Base-by-base conservation (phyloP, 2,888 invertebrate genomes). In the Pammene aurita region DNA sequence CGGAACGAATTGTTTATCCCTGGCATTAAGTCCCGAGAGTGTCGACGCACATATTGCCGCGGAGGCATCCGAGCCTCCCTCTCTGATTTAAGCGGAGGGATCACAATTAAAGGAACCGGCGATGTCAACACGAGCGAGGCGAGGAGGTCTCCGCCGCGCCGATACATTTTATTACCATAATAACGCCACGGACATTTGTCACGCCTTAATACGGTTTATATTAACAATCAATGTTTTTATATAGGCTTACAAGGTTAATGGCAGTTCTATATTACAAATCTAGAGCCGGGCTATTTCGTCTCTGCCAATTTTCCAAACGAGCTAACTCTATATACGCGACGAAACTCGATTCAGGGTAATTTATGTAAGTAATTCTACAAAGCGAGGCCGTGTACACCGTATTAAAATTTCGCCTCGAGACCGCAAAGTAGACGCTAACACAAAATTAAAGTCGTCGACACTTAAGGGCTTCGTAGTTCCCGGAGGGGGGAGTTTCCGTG, bases 361-460 rank as follows among this genome's bases (percentile, higher is more conserved):
- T 89, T 90, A 90, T 89, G 88, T 88, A 87, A 88, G 86, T 86
- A 88, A 90, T 89, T 88, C 84, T 79, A 86, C 88, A 86, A 86
- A 86, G 84, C 82, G 85, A 83, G 83, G 82, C 84, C 85, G 82
- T 86, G 85, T 83, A 84, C 85, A 83, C 83, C 85, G 86, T 88
- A 89, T 90, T 90, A 90, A 91, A 91, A 89, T 91, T 69, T 89
- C 90, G 86, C 87, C 82, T 80, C 82, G 82, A 82, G 81, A 88
- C 92, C 92, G 84, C 91, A 88, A 90, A 91, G 91, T 91, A 89
- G 87, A 91, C 87, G 89, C 89, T 89, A 91, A 92, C 91, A 90
- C 89, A 89, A 90, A 90, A 92, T 92, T 89, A 91, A 92, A 92
- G 89, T 89, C 90, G 88, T 89, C 87, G 88, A 88, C 91, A 90